phyloP scores from a whole-genome alignment of 2,113 vertebrate species.

The Hymenochirus boettgeri region DNA sequence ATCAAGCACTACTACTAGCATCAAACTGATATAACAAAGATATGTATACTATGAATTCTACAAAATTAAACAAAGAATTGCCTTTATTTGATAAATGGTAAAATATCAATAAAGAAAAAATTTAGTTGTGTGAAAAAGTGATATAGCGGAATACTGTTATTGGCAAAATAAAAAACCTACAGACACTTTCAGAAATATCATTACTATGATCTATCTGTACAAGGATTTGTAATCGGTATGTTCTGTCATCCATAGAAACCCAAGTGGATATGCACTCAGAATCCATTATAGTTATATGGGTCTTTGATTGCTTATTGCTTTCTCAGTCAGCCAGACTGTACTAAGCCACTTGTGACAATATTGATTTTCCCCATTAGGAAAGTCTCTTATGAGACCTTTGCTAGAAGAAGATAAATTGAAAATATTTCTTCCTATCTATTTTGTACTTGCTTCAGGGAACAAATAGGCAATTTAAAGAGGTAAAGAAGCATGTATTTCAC shows the following conservation, averaged over 20 bases:
- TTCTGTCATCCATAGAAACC: slow-evolving; percentile 1
- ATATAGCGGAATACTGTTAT: no score
- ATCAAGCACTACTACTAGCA: no score
- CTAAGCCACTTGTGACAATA: slow-evolving; percentile 10
- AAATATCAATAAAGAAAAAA: no score
- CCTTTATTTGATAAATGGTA: no score
- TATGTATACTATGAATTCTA: no score
- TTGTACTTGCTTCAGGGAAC: not conserved
- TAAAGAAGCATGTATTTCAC: not conserved
- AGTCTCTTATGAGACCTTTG: not conserved
- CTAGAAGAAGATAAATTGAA: not conserved
- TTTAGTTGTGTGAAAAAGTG: no score
- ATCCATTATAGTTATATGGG: not conserved
- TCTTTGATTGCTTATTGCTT: slow-evolving; percentile 10
- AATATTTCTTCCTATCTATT: not conserved
- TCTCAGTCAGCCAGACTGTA: slow-evolving; percentile 7
- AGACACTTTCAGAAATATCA: not conserved
- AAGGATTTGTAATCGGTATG: not conserved
- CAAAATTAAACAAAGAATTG: no score
- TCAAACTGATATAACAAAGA: no score
- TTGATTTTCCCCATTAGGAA: slow-evolving; percentile 14
- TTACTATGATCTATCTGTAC: not conserved
- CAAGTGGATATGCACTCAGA: slow-evolving; percentile 5
- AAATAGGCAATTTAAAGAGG: not conserved
- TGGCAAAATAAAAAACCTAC: no score